Conservation (phyloP, 2,113 vertebrate genomes). For the Himantopus leucocephalus region DNA sequence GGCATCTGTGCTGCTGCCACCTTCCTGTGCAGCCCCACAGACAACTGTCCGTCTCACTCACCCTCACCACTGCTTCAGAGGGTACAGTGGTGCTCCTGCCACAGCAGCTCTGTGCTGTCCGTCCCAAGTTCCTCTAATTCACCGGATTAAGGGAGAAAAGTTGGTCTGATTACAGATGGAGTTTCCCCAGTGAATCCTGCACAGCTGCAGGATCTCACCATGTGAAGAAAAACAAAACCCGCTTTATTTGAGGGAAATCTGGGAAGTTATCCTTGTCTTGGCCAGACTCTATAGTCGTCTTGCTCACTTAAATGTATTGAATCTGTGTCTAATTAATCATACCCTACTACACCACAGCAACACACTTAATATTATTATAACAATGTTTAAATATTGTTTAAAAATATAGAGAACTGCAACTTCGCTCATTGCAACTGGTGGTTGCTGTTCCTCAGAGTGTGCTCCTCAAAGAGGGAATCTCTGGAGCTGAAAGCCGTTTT, state of each 20-base stretch:
- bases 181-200: neutral
- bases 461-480: neutral
- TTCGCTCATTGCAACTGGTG: neutral
- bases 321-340: constrained; percentile 12
- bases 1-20: accelerated
- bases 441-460: neutral
- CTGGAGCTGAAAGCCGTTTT: neutral
- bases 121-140: neutral
- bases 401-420: constrained; percentile 10
- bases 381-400: neutral
- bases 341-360: neutral
- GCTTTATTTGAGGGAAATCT: neutral
- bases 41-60: no score
- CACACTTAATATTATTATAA: neutral
- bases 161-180: neutral
- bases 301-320: neutral
- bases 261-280: neutral
- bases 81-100: neutral
- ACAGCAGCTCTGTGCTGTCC: neutral
- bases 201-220: neutral
- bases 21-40: neutral
- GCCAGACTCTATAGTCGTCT: neutral
- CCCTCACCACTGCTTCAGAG: neutral
- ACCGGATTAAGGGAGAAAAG: neutral
- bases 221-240: constrained; percentile 8